A percentile compares a stretch with the other conserved stretches of the same genome.
phyloP scores from a whole-genome alignment of 37 sponge, comb jelly and placozoan genomes.

The Bolinopsis microptera region DNA sequence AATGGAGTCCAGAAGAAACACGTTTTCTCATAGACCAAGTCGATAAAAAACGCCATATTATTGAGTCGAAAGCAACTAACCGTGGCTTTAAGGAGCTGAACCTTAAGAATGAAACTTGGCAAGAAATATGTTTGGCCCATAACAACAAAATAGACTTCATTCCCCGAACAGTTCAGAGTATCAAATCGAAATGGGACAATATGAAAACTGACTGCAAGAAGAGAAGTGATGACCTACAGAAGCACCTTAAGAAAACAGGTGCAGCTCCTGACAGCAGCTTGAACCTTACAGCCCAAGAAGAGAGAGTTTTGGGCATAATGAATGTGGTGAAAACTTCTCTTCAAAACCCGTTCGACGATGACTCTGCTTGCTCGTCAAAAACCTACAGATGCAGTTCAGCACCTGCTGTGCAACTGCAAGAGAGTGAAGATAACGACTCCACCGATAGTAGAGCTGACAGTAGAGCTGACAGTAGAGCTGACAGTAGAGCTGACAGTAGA shows the following conservation, averaged over 20 bases:
- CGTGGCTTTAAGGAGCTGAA: too few species aligned
- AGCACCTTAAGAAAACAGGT: background rate
- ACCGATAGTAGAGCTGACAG: background rate
- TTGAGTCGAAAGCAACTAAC: too few species aligned
- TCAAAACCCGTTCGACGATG: background rate
- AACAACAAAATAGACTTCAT: background rate
- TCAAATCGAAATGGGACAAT: background rate
- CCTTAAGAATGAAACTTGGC: too few species aligned
- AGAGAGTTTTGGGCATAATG: background rate
- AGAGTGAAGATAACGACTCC: background rate
- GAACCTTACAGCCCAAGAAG: slow-evolving; percentile 1
- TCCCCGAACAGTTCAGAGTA: background rate
- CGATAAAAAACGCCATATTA: background rate
- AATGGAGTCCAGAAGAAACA: background rate
- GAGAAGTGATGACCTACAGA: background rate
- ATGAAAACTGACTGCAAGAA: background rate
- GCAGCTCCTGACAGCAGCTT: background rate
- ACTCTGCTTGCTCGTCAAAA: background rate
- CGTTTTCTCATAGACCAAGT: background rate
- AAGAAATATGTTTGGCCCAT: too few species aligned
- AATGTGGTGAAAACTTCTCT: background rate
- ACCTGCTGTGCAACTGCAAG: background rate
- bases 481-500: background rate
- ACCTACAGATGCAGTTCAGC: background rate
- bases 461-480: background rate